Evolutionary conservation across 2,888 invertebrate species (phyloP).

Genomic region (Ashinkailepas kermadecensis): DNA sequence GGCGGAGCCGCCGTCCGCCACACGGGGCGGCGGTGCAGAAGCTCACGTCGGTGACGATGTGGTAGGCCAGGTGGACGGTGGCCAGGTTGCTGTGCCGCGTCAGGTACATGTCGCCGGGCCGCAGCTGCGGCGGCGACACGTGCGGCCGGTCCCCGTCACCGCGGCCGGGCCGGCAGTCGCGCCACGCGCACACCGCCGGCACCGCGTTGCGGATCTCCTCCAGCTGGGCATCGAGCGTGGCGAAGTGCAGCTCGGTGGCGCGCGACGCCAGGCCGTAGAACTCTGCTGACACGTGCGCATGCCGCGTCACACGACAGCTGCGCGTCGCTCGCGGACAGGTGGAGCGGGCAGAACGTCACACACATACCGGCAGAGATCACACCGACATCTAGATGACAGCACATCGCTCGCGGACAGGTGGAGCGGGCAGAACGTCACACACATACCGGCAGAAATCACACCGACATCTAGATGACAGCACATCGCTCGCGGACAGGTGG

Average conservation of each 20-base stretch:
- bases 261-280: conserved; percentile 62
- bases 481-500: no score
- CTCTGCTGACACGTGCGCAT: conserved; percentile 43
- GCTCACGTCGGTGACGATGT: conserved; percentile 80
- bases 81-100: conserved; percentile 86
- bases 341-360: no score
- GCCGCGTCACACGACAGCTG: no score
- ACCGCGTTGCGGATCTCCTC: conserved; percentile 53
- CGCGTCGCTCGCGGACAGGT: no score
- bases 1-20: no score
- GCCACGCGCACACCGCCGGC: conserved; percentile 45
- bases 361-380: no score
- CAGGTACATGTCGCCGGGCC: conserved; percentile 76
- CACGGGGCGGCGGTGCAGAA: conserved; percentile 35
- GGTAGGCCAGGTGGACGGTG: conserved; percentile 91
- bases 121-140: conserved; percentile 45
- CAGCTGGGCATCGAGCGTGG: conserved; percentile 74
- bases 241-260: conserved; percentile 93
- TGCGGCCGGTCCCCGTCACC: neutral
- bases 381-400: no score
- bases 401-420: no score
- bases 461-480: no score
- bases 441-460: no score
- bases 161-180: conserved; percentile 27
- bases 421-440: no score